Percentiles rank a stretch among this genome's conserved stretches.
These are phyloP conservation scores for Trinectes maculatus DNA, from an alignment of 2,113 vertebrate genomes.

Conservation along the genomic window DNA sequence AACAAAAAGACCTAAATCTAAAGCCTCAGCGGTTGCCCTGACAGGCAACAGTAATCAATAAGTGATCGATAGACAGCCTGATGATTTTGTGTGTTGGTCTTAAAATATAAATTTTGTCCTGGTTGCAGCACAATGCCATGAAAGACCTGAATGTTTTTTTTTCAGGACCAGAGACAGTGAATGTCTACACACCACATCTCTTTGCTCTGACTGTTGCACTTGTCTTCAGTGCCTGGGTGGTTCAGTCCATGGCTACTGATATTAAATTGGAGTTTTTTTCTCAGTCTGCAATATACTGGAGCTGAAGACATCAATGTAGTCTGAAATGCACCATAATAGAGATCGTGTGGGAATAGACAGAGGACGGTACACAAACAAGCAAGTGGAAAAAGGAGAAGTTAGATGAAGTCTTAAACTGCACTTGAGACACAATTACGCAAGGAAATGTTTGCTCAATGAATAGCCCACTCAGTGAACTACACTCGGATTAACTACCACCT, in stretches of 20 bases:
- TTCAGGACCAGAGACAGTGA: not conserved
- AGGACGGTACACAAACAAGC: not conserved
- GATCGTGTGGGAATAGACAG: not conserved
- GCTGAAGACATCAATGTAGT: not conserved
- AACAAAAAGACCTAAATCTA: not conserved
- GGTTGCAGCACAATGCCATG: not conserved
- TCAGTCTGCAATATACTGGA: not conserved
- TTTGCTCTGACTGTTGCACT: not conserved
- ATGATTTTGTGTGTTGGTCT: not conserved
- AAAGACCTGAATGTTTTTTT: not conserved
- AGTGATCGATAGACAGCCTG: not conserved
- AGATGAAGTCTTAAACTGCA: too few species aligned
- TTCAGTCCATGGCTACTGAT: not conserved
- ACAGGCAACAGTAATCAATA: not conserved
- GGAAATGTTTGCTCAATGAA: too few species aligned
- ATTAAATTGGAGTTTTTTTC: not conserved
- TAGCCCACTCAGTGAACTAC: not conserved
- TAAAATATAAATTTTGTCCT: conserved; percentile 4
- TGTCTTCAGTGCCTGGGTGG: not conserved
- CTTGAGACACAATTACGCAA: not conserved
- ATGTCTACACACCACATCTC: not conserved
- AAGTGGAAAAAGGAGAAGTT: not conserved
- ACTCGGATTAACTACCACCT: not conserved
- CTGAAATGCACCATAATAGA: not conserved
- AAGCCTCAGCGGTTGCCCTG: not conserved